Conservation (phyloP, 2,113 vertebrate species). For the Centropus unirufus region DNA sequence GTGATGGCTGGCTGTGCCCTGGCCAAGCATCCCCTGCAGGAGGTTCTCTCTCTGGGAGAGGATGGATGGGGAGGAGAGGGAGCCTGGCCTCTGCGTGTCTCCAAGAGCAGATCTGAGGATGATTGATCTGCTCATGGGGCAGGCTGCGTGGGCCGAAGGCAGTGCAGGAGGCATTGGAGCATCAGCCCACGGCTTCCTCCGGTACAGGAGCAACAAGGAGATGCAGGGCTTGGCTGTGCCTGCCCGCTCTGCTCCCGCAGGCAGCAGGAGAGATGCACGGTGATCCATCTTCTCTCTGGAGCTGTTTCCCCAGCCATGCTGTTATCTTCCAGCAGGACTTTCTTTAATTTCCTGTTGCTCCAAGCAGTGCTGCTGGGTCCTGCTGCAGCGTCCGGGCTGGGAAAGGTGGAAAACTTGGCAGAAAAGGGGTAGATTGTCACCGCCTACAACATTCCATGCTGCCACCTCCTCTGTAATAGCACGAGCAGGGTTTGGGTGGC, state of each 20-base stretch:
- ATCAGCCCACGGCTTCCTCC: background rate
- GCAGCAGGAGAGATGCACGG: background rate
- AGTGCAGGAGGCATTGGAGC: background rate
- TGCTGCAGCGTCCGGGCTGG: background rate
- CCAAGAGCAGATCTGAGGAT: rapidly evolving
- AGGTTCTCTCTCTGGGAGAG: background rate
- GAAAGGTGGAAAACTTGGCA: background rate
- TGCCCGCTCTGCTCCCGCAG: background rate
- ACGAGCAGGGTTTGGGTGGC: background rate
- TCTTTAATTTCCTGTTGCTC: background rate
- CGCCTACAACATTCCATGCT: rapidly evolving
- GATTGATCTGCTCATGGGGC: rapidly evolving
- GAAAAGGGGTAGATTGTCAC: background rate
- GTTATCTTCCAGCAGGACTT: background rate
- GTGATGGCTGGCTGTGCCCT: background rate
- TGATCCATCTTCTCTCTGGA: background rate
- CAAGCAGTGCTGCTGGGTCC: background rate
- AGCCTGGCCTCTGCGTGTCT: background rate
- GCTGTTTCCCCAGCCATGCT: rapidly evolving
- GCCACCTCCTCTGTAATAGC: background rate
- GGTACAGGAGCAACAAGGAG: rapidly evolving
- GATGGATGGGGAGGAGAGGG: background rate
- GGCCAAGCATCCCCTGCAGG: rapidly evolving
- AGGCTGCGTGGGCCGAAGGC: rapidly evolving
- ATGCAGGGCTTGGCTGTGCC: background rate